Evolutionary conservation across 35 echinoderm and acorn worm genomes (phyloP).

Genomic region (Ptychodera flava): DNA sequence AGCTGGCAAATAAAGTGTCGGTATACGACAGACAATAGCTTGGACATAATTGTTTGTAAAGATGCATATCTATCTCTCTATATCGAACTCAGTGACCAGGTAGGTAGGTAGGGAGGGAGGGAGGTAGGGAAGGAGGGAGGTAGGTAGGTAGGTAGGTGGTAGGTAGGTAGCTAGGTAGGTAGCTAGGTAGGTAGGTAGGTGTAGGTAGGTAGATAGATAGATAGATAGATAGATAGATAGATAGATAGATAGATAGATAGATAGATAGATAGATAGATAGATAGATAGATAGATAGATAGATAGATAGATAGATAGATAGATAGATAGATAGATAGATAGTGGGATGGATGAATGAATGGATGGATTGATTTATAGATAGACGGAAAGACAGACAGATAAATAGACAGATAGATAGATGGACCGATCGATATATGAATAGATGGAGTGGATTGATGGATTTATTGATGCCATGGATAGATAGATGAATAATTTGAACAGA

Average conservation of each 20-base stretch:
- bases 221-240: not conserved
- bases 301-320: not conserved
- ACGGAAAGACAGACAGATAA: not conserved
- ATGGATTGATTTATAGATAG: not conserved
- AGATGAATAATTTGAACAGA: too few species aligned
- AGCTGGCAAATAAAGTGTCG: too few species aligned
- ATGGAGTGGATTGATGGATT: too few species aligned
- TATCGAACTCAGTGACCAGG: too few species aligned
- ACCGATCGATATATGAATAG: not conserved
- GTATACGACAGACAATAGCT: too few species aligned
- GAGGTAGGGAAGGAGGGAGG: not conserved
- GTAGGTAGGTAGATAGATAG: not conserved
- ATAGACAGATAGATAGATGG: not conserved
- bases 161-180: not conserved
- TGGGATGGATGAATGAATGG: not conserved
- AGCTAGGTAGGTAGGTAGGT: not conserved
- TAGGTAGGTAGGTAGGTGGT: not conserved
- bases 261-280: not conserved
- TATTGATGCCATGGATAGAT: too few species aligned
- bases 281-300: not conserved
- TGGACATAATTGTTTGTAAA: too few species aligned
- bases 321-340: not conserved
- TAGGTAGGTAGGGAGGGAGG: not conserved
- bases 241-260: not conserved
- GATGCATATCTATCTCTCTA: too few species aligned